Conservation (phyloP, 2,888 invertebrate genomes). For the Melieria crassipennis region DNA sequence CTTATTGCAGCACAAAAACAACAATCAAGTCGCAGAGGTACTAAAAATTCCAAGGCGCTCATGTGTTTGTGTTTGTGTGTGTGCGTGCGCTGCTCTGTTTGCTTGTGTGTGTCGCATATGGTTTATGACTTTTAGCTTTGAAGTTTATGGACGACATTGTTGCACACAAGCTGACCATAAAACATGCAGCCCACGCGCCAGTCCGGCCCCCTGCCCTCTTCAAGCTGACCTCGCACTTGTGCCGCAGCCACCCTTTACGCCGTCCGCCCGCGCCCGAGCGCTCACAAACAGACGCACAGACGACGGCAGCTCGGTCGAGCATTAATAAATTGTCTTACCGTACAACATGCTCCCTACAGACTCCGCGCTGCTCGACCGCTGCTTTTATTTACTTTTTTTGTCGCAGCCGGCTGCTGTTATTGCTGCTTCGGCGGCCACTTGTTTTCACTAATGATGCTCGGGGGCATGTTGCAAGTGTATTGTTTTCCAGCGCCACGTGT, state of each 20-base stretch:
- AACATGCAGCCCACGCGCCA: slow-evolving; percentile 1
- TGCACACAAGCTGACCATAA: slow-evolving; percentile 26
- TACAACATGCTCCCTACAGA: slow-evolving; percentile 5
- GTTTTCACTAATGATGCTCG: slow-evolving; percentile 32
- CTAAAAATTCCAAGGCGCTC: background rate
- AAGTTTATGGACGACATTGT: slow-evolving; percentile 31
- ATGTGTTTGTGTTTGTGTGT: background rate
- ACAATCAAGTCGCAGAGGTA: too few species aligned
- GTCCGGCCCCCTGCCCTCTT: too few species aligned
- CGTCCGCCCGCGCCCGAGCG: background rate
- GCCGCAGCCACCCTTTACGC: background rate
- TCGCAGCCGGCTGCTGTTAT: background rate
- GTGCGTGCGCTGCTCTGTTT: background rate
- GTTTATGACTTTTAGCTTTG: slow-evolving; percentile 28
- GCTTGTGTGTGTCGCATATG: background rate
- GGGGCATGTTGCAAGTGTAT: slow-evolving; percentile 30
- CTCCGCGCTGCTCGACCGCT: slow-evolving; percentile 5
- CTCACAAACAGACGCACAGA: background rate
- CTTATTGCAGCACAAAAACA: background rate
- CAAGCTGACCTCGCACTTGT: too few species aligned
- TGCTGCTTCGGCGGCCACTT: background rate
- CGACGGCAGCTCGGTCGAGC: slow-evolving; percentile 1
- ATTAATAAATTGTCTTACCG: slow-evolving; percentile 28
- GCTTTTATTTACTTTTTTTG: slow-evolving; percentile 9
- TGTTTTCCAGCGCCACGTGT: slow-evolving; percentile 9